These are phyloP conservation scores for Lasiurus cinereus DNA, from an alignment of 2,113 vertebrate genomes.

Conservation along the genomic window DNA sequence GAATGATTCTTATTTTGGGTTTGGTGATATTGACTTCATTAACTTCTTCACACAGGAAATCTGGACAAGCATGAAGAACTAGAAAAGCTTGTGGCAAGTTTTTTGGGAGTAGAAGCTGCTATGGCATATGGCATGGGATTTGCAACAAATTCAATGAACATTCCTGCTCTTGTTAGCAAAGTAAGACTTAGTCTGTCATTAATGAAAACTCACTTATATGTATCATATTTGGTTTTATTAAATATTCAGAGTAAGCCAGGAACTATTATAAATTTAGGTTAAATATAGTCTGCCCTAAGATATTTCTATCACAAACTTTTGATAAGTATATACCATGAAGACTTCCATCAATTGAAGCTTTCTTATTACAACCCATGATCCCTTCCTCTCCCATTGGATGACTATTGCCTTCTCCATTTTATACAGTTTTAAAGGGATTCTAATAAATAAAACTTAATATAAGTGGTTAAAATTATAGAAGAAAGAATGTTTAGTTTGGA, in stretches of 20 bases:
- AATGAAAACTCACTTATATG: neutral
- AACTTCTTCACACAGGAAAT: slow-evolving; percentile 90
- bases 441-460: slow-evolving; percentile 1
- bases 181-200: slow-evolving; percentile 84
- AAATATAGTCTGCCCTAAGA: neutral
- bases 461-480: slow-evolving; percentile 34
- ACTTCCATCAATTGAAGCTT: neutral
- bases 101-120: slow-evolving; percentile 96
- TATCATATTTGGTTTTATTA: slow-evolving; percentile 49
- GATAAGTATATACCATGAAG: neutral
- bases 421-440: slow-evolving; percentile 10
- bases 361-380: slow-evolving; percentile 13
- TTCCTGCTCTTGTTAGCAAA: slow-evolving; percentile 96
- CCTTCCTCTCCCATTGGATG: neutral
- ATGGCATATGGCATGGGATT: slow-evolving; percentile 99
- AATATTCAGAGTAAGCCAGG: neutral
- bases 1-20: slow-evolving; percentile 61
- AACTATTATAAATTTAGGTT: slow-evolving; percentile 1
- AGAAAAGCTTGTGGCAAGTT: slow-evolving; percentile 93
- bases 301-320: slow-evolving; percentile 14
- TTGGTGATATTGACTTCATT: slow-evolving; percentile 61
- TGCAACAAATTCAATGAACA: slow-evolving; percentile 99
- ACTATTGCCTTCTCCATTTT: slow-evolving; percentile 2
- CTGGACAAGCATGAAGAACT: slow-evolving; percentile 96
- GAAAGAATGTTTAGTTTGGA: slow-evolving; percentile 29